These are phyloP conservation scores for Dasypolia templi DNA, from an alignment of 2,888 invertebrate species.

Conservation along the genomic window DNA sequence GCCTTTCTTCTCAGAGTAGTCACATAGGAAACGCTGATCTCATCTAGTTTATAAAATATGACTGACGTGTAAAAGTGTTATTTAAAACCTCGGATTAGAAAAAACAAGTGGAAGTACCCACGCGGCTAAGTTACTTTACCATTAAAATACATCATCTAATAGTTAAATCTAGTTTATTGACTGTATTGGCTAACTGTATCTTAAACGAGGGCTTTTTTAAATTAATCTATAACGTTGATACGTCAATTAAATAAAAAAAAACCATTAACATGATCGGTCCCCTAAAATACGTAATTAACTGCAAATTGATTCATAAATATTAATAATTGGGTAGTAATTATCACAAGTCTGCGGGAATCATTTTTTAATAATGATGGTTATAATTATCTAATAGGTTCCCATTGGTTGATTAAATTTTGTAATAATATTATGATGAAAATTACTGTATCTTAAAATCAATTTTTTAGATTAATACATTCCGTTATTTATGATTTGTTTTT, in stretches of 20 bases:
- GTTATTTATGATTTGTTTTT: conserved; percentile 21
- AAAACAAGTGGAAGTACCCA: too few relatives aligned
- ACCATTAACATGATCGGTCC: conserved; percentile 21
- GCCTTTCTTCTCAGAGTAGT: too few relatives aligned
- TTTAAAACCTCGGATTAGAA: too few relatives aligned
- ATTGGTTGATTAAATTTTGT: conserved; percentile 19
- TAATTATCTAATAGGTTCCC: conserved; percentile 7
- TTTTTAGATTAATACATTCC: conserved; percentile 6
- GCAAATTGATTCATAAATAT: conserved; percentile 62
- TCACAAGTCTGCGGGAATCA: conserved; percentile 27
- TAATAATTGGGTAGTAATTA: conserved; percentile 43
- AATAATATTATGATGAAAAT: conserved; percentile 19
- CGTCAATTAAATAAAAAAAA: conserved; percentile 29
- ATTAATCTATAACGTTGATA: conserved; percentile 9
- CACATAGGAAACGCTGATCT: too few relatives aligned
- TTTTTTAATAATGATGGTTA: conserved; percentile 36
- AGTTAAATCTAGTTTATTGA: neutral
- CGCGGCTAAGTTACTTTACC: too few relatives aligned
- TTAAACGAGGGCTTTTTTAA: neutral
- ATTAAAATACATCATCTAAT: too few relatives aligned
- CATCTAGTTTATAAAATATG: too few relatives aligned
- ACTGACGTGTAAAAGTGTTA: too few relatives aligned
- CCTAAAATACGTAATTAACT: conserved; percentile 47
- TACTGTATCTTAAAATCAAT: conserved; percentile 7
- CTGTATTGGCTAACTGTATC: neutral